phyloP scores from a whole-genome alignment of 2,113 vertebrate species.

The Geococcyx californianus region DNA sequence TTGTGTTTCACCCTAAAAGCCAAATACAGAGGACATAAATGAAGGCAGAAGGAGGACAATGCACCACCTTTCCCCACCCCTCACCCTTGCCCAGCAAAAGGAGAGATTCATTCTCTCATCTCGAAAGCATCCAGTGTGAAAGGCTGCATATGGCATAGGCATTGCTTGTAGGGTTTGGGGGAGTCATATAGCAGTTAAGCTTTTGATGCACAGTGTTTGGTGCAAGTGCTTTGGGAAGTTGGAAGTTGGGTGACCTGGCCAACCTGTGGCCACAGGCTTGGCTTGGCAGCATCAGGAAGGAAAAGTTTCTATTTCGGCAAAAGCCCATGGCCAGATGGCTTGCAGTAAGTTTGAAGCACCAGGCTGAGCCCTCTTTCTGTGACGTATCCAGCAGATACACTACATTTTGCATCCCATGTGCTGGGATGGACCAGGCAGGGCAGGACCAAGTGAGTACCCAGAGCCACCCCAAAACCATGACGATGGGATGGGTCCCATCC shows the following conservation, averaged over 20 bases:
- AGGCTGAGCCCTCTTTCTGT: neutral
- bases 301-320: neutral
- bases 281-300: neutral
- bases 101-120: neutral
- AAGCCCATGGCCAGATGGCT: fast-evolving
- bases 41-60: neutral
- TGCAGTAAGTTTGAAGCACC: neutral
- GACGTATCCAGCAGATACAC: neutral
- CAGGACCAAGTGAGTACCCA: neutral
- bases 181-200: too few relatives aligned
- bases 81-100: neutral
- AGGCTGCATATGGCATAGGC: too few relatives aligned
- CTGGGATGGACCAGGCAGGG: neutral
- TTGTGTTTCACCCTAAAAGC: neutral
- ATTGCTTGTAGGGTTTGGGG: neutral
- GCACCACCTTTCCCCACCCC: neutral
- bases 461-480: fast-evolving
- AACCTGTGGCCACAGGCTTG: neutral
- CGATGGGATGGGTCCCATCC: neutral
- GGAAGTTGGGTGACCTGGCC: neutral
- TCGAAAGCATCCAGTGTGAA: fast-evolving
- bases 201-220: neutral
- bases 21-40: neutral
- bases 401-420: neutral
- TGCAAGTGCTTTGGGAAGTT: neutral